Evolutionary conservation across 2,888 invertebrate genomes (phyloP), one percentile per base, ranked within the genome.

Genomic region (Scaptomyza caliginosa): DNA sequence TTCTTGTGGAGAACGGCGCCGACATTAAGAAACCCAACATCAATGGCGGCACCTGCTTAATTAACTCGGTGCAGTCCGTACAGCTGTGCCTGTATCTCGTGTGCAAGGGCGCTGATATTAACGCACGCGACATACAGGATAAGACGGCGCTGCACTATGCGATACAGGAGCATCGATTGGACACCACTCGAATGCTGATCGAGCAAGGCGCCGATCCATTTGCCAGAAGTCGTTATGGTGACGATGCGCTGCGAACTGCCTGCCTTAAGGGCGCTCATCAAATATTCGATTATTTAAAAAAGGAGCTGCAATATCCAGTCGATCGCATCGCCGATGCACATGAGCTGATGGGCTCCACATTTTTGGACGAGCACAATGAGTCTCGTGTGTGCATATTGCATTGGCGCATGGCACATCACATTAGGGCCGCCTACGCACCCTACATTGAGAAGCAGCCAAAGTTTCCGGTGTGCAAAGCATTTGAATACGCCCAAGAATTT

Each of bases 81-180:
- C 93, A 94, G 59, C 93, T 98, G 46, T 97, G 97, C 91, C 93
- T 94, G 63, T 96, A 94, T 91, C 93, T 98, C 70, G 93, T 98
- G 60, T 92, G 93, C 79, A 94, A 95, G 89, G 97, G 97, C 45
- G 97, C 96, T 3, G 93, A 94, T 79, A 96, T 97, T 4, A 96
- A 98, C 92, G 96, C 97, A 34, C 93, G 94, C 58, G 98, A 98
- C 92, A 95, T 96, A 89, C 97, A 97, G 91, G 95, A 94, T 80
- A 97, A 97, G 92, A 96, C 97, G 67, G 97, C 97, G 56, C 93
- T 98, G 85, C 98, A 98, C 92, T 98, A 98, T 92, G 97, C 98
- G n/a, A 96, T 97, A 81, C 95, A 95, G 86, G 95, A 96, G 91
- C 95, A 95, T 88, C 94, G 96, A 83, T 93, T 96, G 80, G 97